These are phyloP conservation scores for Puntigrus tetrazona DNA, from an alignment of 2,113 vertebrate species.

Conservation along the genomic window DNA sequence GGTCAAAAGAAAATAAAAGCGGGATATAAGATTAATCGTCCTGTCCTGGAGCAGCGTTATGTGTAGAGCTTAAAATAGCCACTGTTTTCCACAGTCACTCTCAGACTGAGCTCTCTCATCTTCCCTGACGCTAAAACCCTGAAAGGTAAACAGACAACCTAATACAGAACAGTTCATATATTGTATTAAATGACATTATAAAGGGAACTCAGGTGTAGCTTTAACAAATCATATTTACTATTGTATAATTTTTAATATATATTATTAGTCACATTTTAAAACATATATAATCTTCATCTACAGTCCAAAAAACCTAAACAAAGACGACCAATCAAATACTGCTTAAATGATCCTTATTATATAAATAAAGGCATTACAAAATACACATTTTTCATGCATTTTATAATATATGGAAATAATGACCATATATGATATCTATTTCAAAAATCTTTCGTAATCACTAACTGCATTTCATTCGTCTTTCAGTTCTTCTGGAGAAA, in stretches of 20 bases:
- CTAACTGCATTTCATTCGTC: not conserved
- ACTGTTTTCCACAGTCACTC: constrained; percentile 53
- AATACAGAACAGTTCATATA: constrained; percentile 28
- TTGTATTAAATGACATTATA: not conserved
- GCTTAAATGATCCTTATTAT: not conserved
- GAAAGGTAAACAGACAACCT: constrained; percentile 28
- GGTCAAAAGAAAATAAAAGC: constrained; percentile 73
- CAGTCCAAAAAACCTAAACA: not conserved
- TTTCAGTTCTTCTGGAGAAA: constrained; percentile 14
- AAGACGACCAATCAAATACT: not conserved
- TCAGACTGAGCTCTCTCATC: constrained; percentile 50
- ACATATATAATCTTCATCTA: not conserved
- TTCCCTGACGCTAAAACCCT: constrained; percentile 37
- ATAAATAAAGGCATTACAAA: not conserved
- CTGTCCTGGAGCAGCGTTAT: constrained; percentile 52
- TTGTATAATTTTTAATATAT: not conserved
- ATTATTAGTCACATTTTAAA: not conserved
- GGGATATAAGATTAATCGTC: constrained; percentile 75
- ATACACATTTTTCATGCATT: not conserved
- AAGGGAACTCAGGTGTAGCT: not conserved
- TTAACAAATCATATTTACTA: not conserved
- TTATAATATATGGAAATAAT: not conserved
- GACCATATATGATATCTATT: constrained; percentile 1
- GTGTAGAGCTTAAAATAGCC: constrained; percentile 65
- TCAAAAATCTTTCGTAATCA: constrained; percentile 6